Conservation (phyloP, 2,797 vertebrate genomes). For the Typhlichthys subterraneus region DNA sequence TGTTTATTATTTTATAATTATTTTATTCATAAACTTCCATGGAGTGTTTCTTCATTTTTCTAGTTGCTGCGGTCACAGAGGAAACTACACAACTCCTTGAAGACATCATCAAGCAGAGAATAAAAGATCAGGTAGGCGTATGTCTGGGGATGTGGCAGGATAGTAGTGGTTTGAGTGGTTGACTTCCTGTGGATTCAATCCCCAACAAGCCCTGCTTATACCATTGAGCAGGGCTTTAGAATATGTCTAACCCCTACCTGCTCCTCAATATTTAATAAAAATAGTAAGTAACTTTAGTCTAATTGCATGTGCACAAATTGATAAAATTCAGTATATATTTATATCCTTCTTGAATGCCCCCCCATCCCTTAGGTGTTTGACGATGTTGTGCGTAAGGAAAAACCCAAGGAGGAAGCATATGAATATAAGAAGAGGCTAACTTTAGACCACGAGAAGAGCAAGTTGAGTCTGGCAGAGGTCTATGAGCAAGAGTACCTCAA, state of each 20-base stretch:
- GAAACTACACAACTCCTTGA: slow-evolving; percentile 94
- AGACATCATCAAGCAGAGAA: slow-evolving; percentile 96
- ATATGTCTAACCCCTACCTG: too few species aligned
- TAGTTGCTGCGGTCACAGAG: slow-evolving; percentile 92
- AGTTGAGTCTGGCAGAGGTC: slow-evolving; percentile 92
- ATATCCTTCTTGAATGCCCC: not conserved
- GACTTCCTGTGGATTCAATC: not conserved
- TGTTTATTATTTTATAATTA: too few species aligned
- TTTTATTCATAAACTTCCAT: too few species aligned
- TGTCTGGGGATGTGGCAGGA: too few species aligned
- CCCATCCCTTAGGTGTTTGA: slow-evolving; percentile 85
- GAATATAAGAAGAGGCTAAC: slow-evolving; percentile 95
- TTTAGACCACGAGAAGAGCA: slow-evolving; percentile 97
- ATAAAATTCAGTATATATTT: not conserved
- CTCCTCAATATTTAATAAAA: too few species aligned
- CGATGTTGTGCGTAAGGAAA: slow-evolving; percentile 94
- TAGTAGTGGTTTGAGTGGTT: too few species aligned
- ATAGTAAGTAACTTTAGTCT: not conserved
- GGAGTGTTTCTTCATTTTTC: slow-evolving; percentile 1
- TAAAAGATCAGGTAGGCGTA: slow-evolving; percentile 90
- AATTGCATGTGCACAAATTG: not conserved
- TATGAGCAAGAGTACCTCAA: slow-evolving; percentile 96
- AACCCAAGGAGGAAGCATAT: slow-evolving; percentile 90
- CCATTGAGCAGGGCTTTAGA: too few species aligned
- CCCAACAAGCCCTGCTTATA: not conserved